phyloP scores from a whole-genome alignment of 2,888 invertebrate genomes.

The Ceramica pisi region DNA sequence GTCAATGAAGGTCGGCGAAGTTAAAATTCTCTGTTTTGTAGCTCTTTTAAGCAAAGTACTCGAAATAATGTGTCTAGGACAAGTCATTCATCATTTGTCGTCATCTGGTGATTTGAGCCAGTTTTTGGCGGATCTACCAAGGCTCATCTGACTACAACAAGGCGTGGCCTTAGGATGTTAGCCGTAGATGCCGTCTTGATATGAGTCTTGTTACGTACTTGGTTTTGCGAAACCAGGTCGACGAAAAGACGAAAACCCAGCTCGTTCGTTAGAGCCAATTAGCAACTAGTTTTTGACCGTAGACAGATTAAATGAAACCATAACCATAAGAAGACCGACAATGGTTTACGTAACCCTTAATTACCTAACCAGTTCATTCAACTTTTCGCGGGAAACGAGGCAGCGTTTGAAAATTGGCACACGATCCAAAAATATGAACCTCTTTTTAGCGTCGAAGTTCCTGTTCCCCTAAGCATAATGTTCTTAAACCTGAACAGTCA shows the following conservation, averaged over 20 bases:
- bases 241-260: background rate
- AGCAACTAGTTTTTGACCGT: background rate
- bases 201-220: background rate
- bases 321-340: slow-evolving; percentile 33
- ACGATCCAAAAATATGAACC: slow-evolving; percentile 30
- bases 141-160: background rate
- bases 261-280: background rate
- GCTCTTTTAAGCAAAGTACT: background rate
- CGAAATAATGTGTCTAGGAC: slow-evolving; percentile 6
- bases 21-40: background rate
- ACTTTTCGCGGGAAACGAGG: slow-evolving; percentile 25
- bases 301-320: slow-evolving; percentile 40
- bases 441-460: slow-evolving; percentile 14
- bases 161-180: background rate
- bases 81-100: slow-evolving; percentile 8
- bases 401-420: slow-evolving; percentile 30
- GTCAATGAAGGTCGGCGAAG: background rate
- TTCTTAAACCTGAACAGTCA: slow-evolving; percentile 27
- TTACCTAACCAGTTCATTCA: slow-evolving; percentile 55
- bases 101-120: background rate
- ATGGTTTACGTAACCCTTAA: slow-evolving; percentile 30
- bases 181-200: background rate
- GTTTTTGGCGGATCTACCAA: background rate
- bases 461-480: slow-evolving; percentile 17
- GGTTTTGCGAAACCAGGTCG: background rate